Base-by-base conservation (phyloP, 1,140 invertebrate species). In the Bacillus rossius region DNA sequence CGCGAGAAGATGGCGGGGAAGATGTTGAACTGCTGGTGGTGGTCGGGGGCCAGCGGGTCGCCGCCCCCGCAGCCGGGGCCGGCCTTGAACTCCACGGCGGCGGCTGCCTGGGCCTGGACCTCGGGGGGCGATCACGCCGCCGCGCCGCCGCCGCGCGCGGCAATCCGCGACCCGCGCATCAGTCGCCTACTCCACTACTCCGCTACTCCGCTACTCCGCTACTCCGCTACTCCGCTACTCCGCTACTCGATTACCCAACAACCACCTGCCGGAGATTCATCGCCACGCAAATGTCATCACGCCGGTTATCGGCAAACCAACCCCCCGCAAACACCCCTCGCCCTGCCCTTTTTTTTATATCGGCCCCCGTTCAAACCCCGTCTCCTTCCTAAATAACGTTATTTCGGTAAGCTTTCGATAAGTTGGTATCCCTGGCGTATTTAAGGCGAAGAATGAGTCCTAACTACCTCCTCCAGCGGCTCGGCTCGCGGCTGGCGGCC, bases 1-100 rank as follows among this genome's bases (percentile, higher is more conserved):
- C 89, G 78, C 75, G 88, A 91, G 72, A 92, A 92, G 67, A 91
- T 91, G 48, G 89, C 89, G 60, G 89, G 89, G 73, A 92, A 91
- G 64, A 92, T 92, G 76, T 92, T 92, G 79, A 91, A 91, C 76
- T 91, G 89, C 67, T 91, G 88, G 77, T 61, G 57, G 25, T 59
- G 57, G 67, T 79, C 75, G 41, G 76, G 71, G 64, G 78, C 79
- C 59, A 77, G 67, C 76, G 75, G 64, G 73, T 76, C 70, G 69
- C 73, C 51, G 75, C 29, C 29, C 4, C 29, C 29, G 29, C 29
- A 34, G 5, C 29, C 29, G 4, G 29, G 29, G 10, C 29, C 10
- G 29, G 29, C 29, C 29, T 34, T 34, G 29, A 34, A 34, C 29
- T 34, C 29, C 29, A 34, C 29, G 5, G 29, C n/a, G n/a, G n/a